Evolutionary conservation across 2,797 vertebrate genomes (phyloP).

Genomic region (Onychomys arenicola): DNA sequence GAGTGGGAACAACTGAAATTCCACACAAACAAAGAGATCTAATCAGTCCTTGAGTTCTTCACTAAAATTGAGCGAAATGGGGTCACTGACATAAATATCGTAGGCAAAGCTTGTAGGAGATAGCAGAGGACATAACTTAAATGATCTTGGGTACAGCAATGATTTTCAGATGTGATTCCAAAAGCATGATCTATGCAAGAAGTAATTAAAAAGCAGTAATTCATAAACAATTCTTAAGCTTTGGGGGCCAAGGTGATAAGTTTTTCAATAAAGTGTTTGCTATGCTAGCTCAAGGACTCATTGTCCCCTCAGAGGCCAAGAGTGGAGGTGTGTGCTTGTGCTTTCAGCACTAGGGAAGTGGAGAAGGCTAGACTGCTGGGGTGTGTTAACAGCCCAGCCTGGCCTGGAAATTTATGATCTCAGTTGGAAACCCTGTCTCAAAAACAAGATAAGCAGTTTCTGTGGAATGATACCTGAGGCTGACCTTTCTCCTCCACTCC

Average conservation of each 20-base stretch:
- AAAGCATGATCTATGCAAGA: background rate
- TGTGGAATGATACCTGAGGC: background rate
- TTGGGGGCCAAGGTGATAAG: background rate
- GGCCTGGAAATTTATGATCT: background rate
- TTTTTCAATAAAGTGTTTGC: background rate
- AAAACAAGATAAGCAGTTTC: background rate
- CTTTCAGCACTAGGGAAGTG: background rate
- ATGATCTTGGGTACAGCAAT: background rate
- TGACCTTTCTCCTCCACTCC: background rate
- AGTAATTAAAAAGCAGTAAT: background rate
- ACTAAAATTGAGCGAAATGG: background rate
- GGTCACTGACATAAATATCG: background rate
- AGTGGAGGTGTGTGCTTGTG: background rate
- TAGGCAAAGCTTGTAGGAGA: background rate
- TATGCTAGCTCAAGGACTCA: too few relatives aligned
- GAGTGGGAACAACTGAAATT: background rate
- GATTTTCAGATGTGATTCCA: background rate
- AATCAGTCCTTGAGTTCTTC: background rate
- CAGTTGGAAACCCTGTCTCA: background rate
- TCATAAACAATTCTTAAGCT: background rate
- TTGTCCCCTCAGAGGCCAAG: background rate
- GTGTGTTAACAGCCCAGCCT: background rate
- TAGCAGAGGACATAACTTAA: background rate
- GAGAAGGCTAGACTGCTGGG: background rate
- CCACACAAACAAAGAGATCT: background rate